Evolutionary conservation across 2,113 vertebrate genomes (phyloP).

Genomic region (Eolophus roseicapilla): DNA sequence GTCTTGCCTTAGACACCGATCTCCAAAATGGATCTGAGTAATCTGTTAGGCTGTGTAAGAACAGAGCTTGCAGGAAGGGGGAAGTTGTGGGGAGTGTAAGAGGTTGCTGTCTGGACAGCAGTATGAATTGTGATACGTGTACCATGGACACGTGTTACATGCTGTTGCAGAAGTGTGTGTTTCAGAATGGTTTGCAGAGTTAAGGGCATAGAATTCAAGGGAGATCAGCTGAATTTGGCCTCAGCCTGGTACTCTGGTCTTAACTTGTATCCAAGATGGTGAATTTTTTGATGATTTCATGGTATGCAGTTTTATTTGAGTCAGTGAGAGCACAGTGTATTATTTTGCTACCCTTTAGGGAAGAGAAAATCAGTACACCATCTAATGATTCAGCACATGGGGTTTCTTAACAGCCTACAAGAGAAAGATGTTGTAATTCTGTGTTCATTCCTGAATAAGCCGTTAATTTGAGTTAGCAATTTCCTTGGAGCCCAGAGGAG

Average conservation of each 20-base stretch:
- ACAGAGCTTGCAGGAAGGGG: background rate
- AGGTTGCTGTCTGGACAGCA: background rate
- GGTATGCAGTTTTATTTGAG: slow-evolving; percentile 34
- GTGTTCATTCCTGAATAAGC: slow-evolving; percentile 28
- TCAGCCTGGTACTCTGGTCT: background rate
- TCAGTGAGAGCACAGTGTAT: slow-evolving; percentile 33
- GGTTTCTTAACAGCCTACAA: slow-evolving; percentile 16
- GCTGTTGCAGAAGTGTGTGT: background rate
- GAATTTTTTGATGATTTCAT: background rate
- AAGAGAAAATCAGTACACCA: background rate
- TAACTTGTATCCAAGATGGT: background rate
- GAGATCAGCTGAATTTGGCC: background rate
- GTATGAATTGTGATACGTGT: background rate
- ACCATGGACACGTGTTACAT: rapidly evolving
- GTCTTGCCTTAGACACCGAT: background rate
- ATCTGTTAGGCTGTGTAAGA: background rate
- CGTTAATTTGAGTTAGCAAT: slow-evolving; percentile 50
- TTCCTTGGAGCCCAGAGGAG: slow-evolving; percentile 22
- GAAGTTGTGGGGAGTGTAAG: background rate
- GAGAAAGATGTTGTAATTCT: slow-evolving; percentile 31
- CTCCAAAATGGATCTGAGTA: background rate
- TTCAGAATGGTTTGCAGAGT: background rate
- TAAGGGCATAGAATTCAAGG: background rate
- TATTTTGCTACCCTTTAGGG: slow-evolving; percentile 20
- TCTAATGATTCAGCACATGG: slow-evolving; percentile 47